Evolutionary conservation across 92 coral and sea anemone species (phyloP).

Genomic region (Phenganax stokvisi): DNA sequence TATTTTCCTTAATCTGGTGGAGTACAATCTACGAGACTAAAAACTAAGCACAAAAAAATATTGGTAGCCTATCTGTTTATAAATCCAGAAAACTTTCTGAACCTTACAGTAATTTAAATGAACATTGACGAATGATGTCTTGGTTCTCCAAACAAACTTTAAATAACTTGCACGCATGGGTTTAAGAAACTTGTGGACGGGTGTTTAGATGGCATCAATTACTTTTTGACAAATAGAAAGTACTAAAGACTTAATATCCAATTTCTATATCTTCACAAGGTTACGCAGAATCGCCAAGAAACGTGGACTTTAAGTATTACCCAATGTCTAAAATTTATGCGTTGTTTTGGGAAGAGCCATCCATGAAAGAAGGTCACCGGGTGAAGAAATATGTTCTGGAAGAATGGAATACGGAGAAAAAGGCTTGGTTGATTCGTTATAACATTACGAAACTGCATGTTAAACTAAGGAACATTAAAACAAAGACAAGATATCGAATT

Average conservation of each 20-base stretch:
- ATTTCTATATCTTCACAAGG: not conserved
- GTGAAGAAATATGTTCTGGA: conserved; percentile 9
- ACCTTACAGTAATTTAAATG: no score
- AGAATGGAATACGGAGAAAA: not conserved
- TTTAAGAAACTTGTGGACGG: no score
- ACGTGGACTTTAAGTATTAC: not conserved
- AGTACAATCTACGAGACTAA: no score
- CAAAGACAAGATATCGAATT: conserved; percentile 13
- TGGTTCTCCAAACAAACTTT: no score
- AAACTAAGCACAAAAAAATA: no score
- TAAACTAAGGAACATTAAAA: not conserved
- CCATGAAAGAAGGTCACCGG: not conserved
- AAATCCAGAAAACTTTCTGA: no score
- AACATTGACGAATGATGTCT: no score
- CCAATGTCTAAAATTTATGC: not conserved
- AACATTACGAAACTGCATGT: not conserved
- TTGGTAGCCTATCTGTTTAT: no score
- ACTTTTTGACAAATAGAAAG: not conserved
- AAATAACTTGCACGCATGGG: no score
- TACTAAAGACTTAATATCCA: not conserved
- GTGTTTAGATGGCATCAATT: not conserved
- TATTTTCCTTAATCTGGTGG: no score
- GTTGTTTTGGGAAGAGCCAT: conserved; percentile 27
- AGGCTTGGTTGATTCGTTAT: not conserved
- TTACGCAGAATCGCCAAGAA: conserved; percentile 20